Base-by-base conservation (phyloP, 1,140 invertebrate species). In the Drosophila ficusphila region DNA sequence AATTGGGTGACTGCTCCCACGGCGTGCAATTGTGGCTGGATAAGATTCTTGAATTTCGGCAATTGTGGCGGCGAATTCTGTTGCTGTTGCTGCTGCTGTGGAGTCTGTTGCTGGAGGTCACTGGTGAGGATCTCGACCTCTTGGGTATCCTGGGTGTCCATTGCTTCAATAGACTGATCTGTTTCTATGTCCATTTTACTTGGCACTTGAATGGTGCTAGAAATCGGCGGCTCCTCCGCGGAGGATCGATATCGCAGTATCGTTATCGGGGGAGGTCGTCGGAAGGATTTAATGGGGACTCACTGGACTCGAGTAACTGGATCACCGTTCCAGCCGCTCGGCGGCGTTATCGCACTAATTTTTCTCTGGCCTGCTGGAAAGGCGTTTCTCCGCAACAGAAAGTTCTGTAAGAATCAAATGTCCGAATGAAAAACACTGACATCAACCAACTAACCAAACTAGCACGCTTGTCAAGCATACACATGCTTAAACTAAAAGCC, bases 171-270 rank as follows among this genome's bases (percentile, higher is more conserved):
- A 44, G 90, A 89, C 70, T 91, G 90, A 52, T 91, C 90, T 73
- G 86, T 89, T 88, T 91, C 90, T 53, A 90, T 90, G 82, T 91
- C 90, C 90, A 95, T 90, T 54, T 76, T 90, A 88, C 72, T 60
- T 16, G 67, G 81, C 41, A 72, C 68, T 81, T 70, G 56, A 70
- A 72, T 81, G 33, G 67, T 86, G 46, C 38, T 52, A n/a, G 34
- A 56, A 77, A 42, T 42, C 38, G 57, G 36, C 54, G 44, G 48
- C 31, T 52, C 54, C 54, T 57, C 54, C 54, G 54, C 48, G 54
- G 47, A 57, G 54, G 54, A 57, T 57, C 54, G 54, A 12, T 11
- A 11, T 12, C 5, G 6, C 21, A 21, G 27, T 7, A 3, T 58
- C 49, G 48, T 16, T 18, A 21, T 21, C 12, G 29, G 16, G 31